Base-by-base conservation (phyloP, 2,113 vertebrate genomes). In the Zonotrichia leucophrys region DNA sequence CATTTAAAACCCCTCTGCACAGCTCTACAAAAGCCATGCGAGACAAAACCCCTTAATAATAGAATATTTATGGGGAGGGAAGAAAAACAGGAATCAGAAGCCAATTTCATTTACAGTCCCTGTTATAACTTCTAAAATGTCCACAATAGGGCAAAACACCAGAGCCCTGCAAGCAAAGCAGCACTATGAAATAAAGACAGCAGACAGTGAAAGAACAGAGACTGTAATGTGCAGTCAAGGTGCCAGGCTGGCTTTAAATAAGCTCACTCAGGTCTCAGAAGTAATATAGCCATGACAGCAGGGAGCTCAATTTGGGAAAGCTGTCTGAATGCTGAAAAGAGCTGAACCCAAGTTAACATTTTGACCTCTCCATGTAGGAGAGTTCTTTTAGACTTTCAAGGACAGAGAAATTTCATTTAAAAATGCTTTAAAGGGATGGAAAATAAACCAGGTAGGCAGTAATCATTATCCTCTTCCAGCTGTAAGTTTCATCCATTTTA, bases 191-290 rank as follows among this genome's bases (percentile, higher is more conserved):
- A 90, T 58, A 78, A 80, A 92, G 58, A 49, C 33, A 69, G 42
- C 44, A 82, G 89, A 64, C 25, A 62, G 46, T 52, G 44, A 92
- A 82, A 82, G 39, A 77, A 62, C 22, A 75, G 63, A 63, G 67
- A 72, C 17, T 2, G 7, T 30, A 83, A 28, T 55, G 39, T 67
- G 47, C 50, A 88, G 68, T 31, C 47, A 77, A 90, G 64, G 55
- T 92, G 68, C 30, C 83, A 90, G 35, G 58, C 49, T 50, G 83
- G 41, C 68, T 90, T 92, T 93, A 90, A 95, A 92, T 89, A 89
- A 96, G 16, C 30, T 20, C 75, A 10, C 76, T 77, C 23, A 27
- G 35, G 68, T 88, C 67, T 58, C 85, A 88, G 72, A 88, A 88
- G 63, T 46, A 83, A 95, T 94, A 64, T 46, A 77, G 50, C 33